Evolutionary conservation across 2,797 vertebrate species (phyloP).

Genomic region (Avahi laniger): DNA sequence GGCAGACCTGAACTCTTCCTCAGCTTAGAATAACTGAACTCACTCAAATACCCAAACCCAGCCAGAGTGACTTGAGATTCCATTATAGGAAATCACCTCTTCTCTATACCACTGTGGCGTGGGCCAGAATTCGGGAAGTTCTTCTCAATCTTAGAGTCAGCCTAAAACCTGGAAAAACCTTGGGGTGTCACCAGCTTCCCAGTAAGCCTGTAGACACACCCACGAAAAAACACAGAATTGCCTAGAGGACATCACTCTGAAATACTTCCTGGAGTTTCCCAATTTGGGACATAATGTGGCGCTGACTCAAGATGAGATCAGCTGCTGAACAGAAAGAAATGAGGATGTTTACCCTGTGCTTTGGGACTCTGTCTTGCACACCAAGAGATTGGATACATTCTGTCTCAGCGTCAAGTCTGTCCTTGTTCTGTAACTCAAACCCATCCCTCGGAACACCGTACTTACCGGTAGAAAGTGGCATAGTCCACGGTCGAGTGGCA

Average conservation of each 20-base stretch:
- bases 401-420: background rate
- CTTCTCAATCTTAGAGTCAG: background rate
- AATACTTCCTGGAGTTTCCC: background rate
- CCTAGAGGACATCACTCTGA: background rate
- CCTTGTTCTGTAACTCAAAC: background rate
- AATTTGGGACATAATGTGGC: background rate
- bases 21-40: background rate
- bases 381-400: background rate
- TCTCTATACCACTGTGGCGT: background rate
- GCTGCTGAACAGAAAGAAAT: background rate
- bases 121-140: background rate
- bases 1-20: background rate
- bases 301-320: background rate
- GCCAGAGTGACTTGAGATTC: background rate
- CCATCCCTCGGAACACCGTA: background rate
- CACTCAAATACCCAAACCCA: background rate
- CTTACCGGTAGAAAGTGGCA: slow-evolving; percentile 93
- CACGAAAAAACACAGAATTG: background rate
- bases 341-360: background rate
- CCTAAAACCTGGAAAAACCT: background rate
- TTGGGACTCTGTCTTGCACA: background rate
- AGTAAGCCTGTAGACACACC: background rate
- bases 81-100: background rate
- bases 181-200: background rate
- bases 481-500: slow-evolving; percentile 96